phyloP scores from a whole-genome alignment of 92 coral and sea anemone species.

The Porites lobata region DNA sequence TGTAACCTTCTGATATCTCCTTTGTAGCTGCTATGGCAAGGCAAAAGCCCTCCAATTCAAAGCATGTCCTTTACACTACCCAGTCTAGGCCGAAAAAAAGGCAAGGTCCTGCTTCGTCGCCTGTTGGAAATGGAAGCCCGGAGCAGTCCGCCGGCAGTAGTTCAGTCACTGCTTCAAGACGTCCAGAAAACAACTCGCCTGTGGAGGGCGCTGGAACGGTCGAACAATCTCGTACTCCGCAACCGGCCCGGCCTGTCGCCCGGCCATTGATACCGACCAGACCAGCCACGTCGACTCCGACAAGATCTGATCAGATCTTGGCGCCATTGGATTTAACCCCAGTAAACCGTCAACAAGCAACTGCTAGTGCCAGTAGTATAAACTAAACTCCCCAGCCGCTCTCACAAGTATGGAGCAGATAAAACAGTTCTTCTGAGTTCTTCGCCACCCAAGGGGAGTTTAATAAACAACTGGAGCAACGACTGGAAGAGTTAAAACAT shows the following conservation, averaged over 20 bases:
- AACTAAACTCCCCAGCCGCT: slow-evolving; percentile 22
- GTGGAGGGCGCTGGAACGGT: neutral
- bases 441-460: slow-evolving; percentile 34
- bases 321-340: slow-evolving; percentile 35
- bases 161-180: slow-evolving; percentile 13
- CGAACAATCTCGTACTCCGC: slow-evolving; percentile 5
- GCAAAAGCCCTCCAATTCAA: slow-evolving; percentile 31
- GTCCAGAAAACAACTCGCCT: slow-evolving; percentile 10
- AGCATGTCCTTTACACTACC: slow-evolving; percentile 14
- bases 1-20: too few relatives aligned
- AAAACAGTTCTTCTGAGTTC: slow-evolving; percentile 24
- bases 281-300: slow-evolving; percentile 33
- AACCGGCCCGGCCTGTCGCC: slow-evolving; percentile 1
- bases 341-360: neutral
- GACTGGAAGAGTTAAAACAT: slow-evolving; percentile 11
- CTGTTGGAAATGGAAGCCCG: neutral
- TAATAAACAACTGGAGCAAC: slow-evolving; percentile 25
- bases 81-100: slow-evolving; percentile 7
- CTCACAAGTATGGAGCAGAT: slow-evolving; percentile 17
- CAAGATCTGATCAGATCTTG: neutral
- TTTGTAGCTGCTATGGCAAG: neutral
- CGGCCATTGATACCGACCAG: slow-evolving; percentile 2
- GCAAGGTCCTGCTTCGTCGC: slow-evolving; percentile 13
- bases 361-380: slow-evolving; percentile 11
- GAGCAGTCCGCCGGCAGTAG: slow-evolving; percentile 16